Conservation (phyloP, 2,113 vertebrate species). For the Ceyx margarethae region DNA sequence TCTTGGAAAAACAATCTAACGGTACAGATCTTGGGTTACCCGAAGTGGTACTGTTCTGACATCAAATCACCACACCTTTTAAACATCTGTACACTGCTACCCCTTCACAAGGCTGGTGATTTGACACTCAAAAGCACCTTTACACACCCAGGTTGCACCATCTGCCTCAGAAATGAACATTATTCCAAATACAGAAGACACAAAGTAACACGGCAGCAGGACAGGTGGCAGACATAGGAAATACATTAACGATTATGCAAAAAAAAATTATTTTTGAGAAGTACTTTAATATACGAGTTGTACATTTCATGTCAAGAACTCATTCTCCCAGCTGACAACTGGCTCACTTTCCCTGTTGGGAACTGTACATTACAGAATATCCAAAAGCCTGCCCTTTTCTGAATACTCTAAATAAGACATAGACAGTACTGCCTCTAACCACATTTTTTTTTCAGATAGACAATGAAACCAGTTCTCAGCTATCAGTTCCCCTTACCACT, state of each 20-base stretch:
- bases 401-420: neutral
- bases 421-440: neutral
- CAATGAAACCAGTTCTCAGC: neutral
- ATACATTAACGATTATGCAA: neutral
- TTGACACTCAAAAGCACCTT: neutral
- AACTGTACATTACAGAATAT: conserved; percentile 16
- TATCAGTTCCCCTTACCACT: neutral
- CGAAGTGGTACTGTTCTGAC: neutral
- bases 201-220: neutral
- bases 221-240: neutral
- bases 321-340: conserved; percentile 37
- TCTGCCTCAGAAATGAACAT: neutral
- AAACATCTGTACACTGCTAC: neutral
- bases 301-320: conserved; percentile 32
- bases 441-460: neutral
- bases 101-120: neutral
- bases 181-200: neutral
- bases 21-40: neutral
- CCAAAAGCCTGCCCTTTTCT: conserved; percentile 3
- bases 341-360: neutral
- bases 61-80: neutral
- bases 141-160: neutral
- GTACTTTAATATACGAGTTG: conserved; percentile 54
- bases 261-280: conserved; percentile 57
- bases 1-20: neutral